Evolutionary conservation across 2,797 vertebrate genomes (phyloP).

Genomic region (Catamblyrhynchus diadema): DNA sequence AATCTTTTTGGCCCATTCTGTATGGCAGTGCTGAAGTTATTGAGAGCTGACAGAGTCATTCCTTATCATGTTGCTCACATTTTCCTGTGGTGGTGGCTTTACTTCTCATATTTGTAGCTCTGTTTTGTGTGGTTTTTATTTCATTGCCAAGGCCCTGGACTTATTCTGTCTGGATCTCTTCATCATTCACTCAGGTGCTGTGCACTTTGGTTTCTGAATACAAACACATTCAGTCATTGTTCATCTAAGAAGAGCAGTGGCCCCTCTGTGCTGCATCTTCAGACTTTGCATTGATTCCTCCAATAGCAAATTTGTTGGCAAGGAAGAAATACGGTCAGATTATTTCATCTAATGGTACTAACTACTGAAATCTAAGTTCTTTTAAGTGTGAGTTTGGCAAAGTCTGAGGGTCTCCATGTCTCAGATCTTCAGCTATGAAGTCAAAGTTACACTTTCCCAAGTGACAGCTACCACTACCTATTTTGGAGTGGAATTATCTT

Average conservation of each 20-base stretch:
- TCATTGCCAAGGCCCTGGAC: background rate
- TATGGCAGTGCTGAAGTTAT: background rate
- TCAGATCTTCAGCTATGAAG: background rate
- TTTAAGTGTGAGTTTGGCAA: background rate
- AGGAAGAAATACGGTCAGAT: background rate
- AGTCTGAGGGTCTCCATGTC: background rate
- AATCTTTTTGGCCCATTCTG: background rate
- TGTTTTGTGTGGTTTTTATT: background rate
- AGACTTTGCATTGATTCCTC: background rate
- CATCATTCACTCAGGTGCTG: background rate
- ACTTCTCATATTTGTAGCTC: background rate
- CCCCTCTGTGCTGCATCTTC: background rate
- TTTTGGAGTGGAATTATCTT: background rate
- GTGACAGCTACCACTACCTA: background rate
- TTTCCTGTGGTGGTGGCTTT: background rate
- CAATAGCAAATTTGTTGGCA: background rate
- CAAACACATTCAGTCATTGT: background rate
- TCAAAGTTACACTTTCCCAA: background rate
- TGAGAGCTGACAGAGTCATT: fast-evolving
- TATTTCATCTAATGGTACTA: background rate
- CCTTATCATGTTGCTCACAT: background rate
- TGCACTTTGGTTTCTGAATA: background rate
- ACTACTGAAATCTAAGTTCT: background rate
- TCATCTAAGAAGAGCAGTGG: background rate
- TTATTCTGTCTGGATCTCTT: background rate